Percentiles rank a stretch among this genome's conserved stretches.
phyloP scores from a whole-genome alignment of 2,797 vertebrate species.

The Acipenser ruthenus region DNA sequence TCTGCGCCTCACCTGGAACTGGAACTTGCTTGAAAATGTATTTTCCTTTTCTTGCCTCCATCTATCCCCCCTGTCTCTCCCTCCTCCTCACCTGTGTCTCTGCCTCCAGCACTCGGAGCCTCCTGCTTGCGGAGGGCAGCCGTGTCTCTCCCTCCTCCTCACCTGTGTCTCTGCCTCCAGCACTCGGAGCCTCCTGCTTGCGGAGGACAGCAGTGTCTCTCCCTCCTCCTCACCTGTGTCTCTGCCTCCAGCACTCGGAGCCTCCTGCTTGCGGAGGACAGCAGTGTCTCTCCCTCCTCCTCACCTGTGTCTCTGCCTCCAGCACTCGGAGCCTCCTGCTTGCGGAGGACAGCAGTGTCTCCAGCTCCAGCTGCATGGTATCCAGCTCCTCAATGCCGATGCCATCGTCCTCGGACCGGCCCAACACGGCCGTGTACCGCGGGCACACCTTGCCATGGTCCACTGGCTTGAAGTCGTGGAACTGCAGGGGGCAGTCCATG shows the following conservation, averaged over 20 bases:
- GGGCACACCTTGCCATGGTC: constrained; percentile 93
- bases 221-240: too few relatives aligned
- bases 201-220: background rate
- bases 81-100: too few relatives aligned
- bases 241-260: too few relatives aligned
- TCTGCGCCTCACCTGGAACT: too few relatives aligned
- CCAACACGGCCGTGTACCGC: constrained; percentile 87
- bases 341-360: background rate
- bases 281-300: background rate
- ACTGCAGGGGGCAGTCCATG: constrained; percentile 95
- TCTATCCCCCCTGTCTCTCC: too few relatives aligned
- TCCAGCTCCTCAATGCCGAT: constrained; percentile 96
- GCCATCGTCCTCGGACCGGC: constrained; percentile 91
- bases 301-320: too few relatives aligned
- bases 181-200: background rate
- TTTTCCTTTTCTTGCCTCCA: too few relatives aligned
- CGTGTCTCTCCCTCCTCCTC: background rate
- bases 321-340: background rate
- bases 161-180: too few relatives aligned
- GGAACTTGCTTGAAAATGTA: too few relatives aligned
- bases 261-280: too few relatives aligned
- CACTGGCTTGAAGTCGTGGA: constrained; percentile 96
- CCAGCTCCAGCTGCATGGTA: constrained; percentile 88
- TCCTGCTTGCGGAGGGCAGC: too few relatives aligned
- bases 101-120: too few relatives aligned